phyloP scores from a whole-genome alignment of 1,140 invertebrate genomes.

The Capitella teleta region DNA sequence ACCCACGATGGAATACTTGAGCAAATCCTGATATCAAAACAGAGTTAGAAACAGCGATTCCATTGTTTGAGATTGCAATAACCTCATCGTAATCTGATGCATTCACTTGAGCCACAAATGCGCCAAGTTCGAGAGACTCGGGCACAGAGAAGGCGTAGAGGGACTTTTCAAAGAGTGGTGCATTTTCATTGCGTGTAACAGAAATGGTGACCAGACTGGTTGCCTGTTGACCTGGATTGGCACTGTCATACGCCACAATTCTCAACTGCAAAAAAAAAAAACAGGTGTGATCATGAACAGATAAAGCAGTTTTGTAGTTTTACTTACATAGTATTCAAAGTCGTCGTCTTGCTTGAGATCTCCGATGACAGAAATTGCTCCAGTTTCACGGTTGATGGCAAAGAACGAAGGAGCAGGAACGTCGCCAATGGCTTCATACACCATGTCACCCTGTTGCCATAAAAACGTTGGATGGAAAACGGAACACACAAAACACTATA shows the following conservation, averaged over 20 bases:
- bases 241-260: constrained; percentile 23
- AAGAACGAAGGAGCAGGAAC: constrained; percentile 8
- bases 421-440: constrained; percentile 14
- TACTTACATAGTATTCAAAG: constrained; percentile 3
- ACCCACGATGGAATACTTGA: constrained; percentile 68
- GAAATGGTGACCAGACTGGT: constrained; percentile 14
- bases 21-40: no score
- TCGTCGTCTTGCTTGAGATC: constrained; percentile 2
- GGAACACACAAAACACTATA: background rate
- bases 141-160: background rate
- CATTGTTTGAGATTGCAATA: background rate
- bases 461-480: background rate
- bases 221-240: constrained; percentile 21
- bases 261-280: constrained; percentile 3
- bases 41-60: background rate
- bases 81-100: constrained; percentile 67
- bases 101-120: constrained; percentile 60
- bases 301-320: background rate
- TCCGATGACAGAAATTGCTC: background rate
- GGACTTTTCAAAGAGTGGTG: background rate
- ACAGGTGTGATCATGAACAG: background rate
- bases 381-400: constrained; percentile 4
- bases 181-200: constrained; percentile 10
- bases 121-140: constrained; percentile 50
- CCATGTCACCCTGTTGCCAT: constrained; percentile 15